These are phyloP conservation scores for Nowickia ferox DNA, from an alignment of 2,888 invertebrate genomes.

Conservation along the genomic window DNA sequence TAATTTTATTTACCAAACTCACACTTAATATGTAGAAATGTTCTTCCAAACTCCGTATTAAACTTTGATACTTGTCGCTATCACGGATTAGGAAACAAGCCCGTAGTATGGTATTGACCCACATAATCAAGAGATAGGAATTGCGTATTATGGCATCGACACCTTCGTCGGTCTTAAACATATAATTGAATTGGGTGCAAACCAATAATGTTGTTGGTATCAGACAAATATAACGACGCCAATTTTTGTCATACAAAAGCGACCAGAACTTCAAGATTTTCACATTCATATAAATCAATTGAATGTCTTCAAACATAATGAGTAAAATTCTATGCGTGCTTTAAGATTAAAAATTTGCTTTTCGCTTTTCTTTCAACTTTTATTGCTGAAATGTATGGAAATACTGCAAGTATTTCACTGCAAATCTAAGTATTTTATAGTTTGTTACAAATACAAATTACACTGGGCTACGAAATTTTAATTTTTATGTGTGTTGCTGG, in stretches of 20 bases:
- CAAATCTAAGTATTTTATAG: conserved; percentile 6
- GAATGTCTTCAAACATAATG: conserved; percentile 79
- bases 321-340: neutral
- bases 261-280: conserved; percentile 79
- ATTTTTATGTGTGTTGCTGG: neutral
- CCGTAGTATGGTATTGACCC: conserved; percentile 79
- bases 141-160: conserved; percentile 79
- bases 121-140: conserved; percentile 79
- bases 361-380: neutral
- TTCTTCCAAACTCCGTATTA: conserved; percentile 74
- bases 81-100: conserved; percentile 76
- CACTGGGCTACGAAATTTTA: neutral
- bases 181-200: conserved; percentile 78
- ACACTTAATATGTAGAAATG: conserved; percentile 77
- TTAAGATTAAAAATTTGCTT: neutral
- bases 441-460: neutral
- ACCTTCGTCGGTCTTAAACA: conserved; percentile 78
- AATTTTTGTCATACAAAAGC: conserved; percentile 78
- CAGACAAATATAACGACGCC: conserved; percentile 77
- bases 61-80: conserved; percentile 75
- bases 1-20: neutral
- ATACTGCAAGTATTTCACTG: conserved; percentile 6
- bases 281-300: conserved; percentile 78
- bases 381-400: neutral
- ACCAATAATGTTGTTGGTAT: conserved; percentile 75